phyloP scores from a whole-genome alignment of 2,888 invertebrate genomes.

The Ichneumoninae sp. region DNA sequence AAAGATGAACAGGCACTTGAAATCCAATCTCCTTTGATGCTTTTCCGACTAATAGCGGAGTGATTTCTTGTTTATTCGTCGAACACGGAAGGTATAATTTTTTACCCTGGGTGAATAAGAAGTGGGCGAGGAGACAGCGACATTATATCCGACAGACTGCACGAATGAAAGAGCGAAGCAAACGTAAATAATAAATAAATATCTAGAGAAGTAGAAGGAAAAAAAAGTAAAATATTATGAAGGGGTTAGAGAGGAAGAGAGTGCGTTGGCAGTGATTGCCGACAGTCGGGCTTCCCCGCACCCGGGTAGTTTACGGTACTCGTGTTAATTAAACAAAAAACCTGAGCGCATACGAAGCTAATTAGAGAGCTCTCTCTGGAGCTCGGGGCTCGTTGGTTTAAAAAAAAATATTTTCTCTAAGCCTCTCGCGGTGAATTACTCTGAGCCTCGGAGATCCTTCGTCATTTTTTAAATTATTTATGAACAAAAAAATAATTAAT shows the following conservation, averaged over 20 bases:
- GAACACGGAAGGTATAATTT: not conserved
- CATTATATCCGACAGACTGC: constrained; percentile 1
- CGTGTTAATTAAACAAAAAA: constrained; percentile 81
- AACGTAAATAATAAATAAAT: constrained; percentile 46
- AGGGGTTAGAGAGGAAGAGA: constrained; percentile 19
- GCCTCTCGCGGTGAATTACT: constrained; percentile 7
- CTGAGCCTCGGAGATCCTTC: constrained; percentile 2
- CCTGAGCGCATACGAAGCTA: constrained; percentile 76
- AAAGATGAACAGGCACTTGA: not conserved
- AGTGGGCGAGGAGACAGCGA: not conserved
- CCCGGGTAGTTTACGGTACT: constrained; percentile 73
- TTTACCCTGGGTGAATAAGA: not conserved
- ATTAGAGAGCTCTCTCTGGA: constrained; percentile 74
- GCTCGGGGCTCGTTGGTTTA: constrained; percentile 68
- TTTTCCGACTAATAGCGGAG: not conserved
- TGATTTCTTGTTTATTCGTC: not conserved
- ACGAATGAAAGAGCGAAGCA: constrained; percentile 7
- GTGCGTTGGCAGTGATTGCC: constrained; percentile 22
- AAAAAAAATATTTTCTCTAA: constrained; percentile 72
- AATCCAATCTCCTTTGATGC: constrained; percentile 14
- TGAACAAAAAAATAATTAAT: not conserved
- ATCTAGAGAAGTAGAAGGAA: not conserved
- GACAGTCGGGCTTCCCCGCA: constrained; percentile 5
- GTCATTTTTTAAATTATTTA: constrained; percentile 15
- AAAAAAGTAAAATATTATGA: constrained; percentile 2